phyloP scores from a whole-genome alignment of 2,888 invertebrate species.

The Pseudococcus viburni region DNA sequence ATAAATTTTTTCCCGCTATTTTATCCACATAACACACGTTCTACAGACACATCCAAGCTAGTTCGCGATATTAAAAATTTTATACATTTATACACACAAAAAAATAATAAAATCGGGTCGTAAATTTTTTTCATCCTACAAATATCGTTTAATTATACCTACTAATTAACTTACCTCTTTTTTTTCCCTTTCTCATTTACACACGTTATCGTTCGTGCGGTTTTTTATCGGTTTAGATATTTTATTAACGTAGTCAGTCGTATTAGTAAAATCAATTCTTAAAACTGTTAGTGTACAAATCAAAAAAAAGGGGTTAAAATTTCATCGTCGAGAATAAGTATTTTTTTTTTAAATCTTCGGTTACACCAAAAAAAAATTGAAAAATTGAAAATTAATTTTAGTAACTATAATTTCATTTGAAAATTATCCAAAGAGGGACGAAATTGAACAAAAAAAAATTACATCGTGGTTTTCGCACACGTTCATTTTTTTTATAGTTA shows the following conservation, averaged over 20 bases:
- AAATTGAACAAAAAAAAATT: conserved; percentile 7
- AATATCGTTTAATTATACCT: conserved; percentile 23
- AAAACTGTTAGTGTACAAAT: conserved; percentile 39
- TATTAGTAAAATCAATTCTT: conserved; percentile 25
- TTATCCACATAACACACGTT: background rate
- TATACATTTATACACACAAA: conserved; percentile 36
- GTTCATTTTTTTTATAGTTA: conserved; percentile 5
- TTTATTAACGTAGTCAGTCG: conserved; percentile 39
- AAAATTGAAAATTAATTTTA: conserved; percentile 3
- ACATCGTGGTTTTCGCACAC: background rate
- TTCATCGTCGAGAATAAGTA: background rate
- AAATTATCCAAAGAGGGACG: background rate
- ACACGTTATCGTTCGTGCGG: background rate
- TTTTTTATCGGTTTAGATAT: background rate
- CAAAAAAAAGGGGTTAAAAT: conserved; percentile 12
- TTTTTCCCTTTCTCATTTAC: background rate
- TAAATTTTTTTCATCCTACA: background rate
- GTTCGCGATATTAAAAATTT: conserved; percentile 23
- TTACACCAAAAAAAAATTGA: background rate
- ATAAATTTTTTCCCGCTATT: conserved; percentile 1
- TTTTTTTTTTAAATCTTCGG: background rate
- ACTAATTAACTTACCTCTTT: conserved; percentile 39
- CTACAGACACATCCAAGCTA: conserved; percentile 48
- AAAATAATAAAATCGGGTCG: background rate
- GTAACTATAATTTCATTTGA: conserved; percentile 10